These are phyloP conservation scores for Alligator sinensis DNA, from an alignment of 2,113 vertebrate species.

Conservation along the genomic window DNA sequence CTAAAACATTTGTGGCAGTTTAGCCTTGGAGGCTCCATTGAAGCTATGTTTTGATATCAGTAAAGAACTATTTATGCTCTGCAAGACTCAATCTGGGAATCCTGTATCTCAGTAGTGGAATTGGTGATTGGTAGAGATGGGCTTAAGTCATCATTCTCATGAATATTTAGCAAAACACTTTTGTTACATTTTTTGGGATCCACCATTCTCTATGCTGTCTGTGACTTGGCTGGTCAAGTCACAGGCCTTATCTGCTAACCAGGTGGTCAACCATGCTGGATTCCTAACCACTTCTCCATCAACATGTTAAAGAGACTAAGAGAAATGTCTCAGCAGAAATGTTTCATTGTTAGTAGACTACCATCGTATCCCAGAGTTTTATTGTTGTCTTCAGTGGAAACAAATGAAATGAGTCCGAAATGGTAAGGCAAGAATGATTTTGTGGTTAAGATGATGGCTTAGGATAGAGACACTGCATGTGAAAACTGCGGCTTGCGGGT, in stretches of 20 bases:
- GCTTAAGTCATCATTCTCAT: accelerated
- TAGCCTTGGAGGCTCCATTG: conserved; percentile 1
- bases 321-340: neutral
- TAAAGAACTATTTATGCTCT: neutral
- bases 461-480: neutral
- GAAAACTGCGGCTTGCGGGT: too few relatives aligned
- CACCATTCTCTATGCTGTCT: accelerated
- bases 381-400: neutral
- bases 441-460: neutral
- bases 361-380: neutral
- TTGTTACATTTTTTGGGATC: neutral
- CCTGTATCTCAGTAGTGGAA: neutral
- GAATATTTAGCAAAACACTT: accelerated
- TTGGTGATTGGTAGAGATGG: accelerated
- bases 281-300: neutral
- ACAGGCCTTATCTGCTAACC: neutral
- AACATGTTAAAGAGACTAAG: neutral
- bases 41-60: neutral
- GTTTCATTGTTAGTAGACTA: neutral
- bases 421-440: neutral
- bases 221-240: neutral
- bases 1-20: neutral
- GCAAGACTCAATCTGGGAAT: neutral
- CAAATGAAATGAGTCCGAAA: accelerated
- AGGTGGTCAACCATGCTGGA: neutral